These are phyloP conservation scores for Nibea coibor DNA, from an alignment of 2,113 vertebrate genomes.

Conservation along the genomic window DNA sequence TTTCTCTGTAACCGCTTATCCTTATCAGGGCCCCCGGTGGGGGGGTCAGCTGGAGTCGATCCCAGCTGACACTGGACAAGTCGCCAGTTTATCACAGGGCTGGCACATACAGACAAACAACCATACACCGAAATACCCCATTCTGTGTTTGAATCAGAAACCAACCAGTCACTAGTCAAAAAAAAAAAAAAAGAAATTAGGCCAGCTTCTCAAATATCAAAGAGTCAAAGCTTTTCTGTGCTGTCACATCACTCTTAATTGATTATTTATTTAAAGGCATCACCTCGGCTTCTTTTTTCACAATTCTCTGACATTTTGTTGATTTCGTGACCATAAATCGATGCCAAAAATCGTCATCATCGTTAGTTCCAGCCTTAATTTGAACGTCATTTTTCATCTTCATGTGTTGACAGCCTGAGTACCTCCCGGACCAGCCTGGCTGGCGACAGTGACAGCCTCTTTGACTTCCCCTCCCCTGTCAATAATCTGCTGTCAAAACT, in stretches of 20 bases:
- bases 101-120: too few species aligned
- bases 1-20: too few species aligned
- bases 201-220: not conserved
- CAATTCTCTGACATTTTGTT: not conserved
- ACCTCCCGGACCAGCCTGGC: slow-evolving; percentile 76
- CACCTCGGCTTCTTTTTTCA: not conserved
- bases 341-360: not conserved
- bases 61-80: too few species aligned
- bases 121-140: too few species aligned
- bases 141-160: too few species aligned
- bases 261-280: not conserved
- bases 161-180: not conserved
- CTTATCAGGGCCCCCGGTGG: too few species aligned
- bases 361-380: not conserved
- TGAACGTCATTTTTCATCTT: slow-evolving; percentile 9
- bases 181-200: not conserved
- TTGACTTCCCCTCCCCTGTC: slow-evolving; percentile 82
- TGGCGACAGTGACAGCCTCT: slow-evolving; percentile 75
- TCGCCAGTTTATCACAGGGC: too few species aligned
- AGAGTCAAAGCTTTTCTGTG: not conserved
- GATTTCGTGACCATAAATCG: not conserved
- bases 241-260: not conserved
- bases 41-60: too few species aligned
- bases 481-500: slow-evolving; percentile 86
- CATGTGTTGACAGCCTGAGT: slow-evolving; percentile 63